Conservation (phyloP, 2,113 vertebrate species). For the Engystomops pustulosus region DNA sequence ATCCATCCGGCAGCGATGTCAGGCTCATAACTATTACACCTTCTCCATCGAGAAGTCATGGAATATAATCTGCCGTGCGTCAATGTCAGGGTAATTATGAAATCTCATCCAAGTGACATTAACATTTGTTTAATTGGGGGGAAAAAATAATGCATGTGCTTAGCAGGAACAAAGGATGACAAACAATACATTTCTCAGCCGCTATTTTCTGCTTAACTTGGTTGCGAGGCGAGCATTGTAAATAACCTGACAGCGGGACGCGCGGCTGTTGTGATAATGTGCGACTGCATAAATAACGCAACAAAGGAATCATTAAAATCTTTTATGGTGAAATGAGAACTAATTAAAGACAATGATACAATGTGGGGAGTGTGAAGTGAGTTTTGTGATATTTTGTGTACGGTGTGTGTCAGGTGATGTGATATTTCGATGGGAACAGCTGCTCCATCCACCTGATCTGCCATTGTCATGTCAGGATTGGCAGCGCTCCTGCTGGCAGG, state of each 20-base stretch:
- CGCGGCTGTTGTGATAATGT: background rate
- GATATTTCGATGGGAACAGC: background rate
- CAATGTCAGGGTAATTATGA: background rate
- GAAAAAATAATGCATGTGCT: slow-evolving; percentile 33
- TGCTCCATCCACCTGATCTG: background rate
- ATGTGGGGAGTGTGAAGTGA: background rate
- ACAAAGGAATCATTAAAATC: slow-evolving; percentile 10
- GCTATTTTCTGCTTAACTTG: slow-evolving; percentile 4
- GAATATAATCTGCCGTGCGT: background rate
- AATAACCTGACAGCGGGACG: slow-evolving; percentile 17
- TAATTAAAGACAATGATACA: background rate
- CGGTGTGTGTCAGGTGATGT: background rate
- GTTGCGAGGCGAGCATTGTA: background rate
- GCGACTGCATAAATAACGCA: background rate
- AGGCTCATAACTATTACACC: background rate
- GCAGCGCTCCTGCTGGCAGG: background rate
- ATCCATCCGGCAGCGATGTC: background rate
- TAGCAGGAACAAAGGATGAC: slow-evolving; percentile 24
- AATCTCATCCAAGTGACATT: slow-evolving; percentile 9
- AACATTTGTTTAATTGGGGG: slow-evolving; percentile 26
- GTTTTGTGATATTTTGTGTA: background rate
- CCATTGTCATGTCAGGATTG: background rate
- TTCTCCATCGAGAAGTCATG: background rate
- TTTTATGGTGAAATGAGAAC: background rate
- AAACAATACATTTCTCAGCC: slow-evolving; percentile 19